Conservation (phyloP, 2,888 invertebrate species). For the Timema cristinae region DNA sequence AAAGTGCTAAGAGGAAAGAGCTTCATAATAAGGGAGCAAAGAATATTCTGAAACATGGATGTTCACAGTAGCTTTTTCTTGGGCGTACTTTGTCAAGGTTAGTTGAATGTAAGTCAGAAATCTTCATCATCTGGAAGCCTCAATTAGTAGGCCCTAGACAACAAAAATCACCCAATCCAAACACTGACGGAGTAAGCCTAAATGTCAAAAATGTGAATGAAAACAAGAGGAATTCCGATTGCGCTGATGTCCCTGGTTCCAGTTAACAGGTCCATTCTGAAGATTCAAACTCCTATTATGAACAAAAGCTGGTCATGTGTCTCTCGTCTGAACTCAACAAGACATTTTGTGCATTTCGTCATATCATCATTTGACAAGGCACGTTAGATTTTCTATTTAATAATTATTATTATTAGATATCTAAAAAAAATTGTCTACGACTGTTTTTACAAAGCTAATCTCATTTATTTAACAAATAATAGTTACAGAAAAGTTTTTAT, state of each 20-base stretch:
- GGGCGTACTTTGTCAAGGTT: not conserved
- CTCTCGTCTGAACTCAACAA: not conserved
- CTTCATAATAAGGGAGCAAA: not conserved
- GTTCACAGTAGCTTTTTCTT: not conserved
- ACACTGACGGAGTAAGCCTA: not conserved
- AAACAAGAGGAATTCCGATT: not conserved
- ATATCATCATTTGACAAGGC: not conserved
- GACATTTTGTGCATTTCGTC: not conserved
- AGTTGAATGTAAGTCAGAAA: not conserved
- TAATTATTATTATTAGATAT: too few relatives aligned
- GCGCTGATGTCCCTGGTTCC: not conserved
- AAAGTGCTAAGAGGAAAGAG: not conserved
- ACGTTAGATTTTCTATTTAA: too few relatives aligned
- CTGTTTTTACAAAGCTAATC: too few relatives aligned
- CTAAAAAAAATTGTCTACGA: too few relatives aligned
- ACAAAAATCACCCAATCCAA: not conserved
- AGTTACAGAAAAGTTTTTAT: too few relatives aligned
- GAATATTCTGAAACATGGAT: not conserved
- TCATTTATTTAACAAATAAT: too few relatives aligned
- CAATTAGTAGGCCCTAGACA: not conserved
- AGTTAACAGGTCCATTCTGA: not conserved
- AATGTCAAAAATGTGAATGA: too few relatives aligned
- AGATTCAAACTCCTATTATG: not conserved
- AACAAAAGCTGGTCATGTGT: not conserved
- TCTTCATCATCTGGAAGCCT: not conserved